Evolutionary conservation across 2,888 invertebrate species (phyloP).

Genomic region (Lepidocyrtoides sp.): DNA sequence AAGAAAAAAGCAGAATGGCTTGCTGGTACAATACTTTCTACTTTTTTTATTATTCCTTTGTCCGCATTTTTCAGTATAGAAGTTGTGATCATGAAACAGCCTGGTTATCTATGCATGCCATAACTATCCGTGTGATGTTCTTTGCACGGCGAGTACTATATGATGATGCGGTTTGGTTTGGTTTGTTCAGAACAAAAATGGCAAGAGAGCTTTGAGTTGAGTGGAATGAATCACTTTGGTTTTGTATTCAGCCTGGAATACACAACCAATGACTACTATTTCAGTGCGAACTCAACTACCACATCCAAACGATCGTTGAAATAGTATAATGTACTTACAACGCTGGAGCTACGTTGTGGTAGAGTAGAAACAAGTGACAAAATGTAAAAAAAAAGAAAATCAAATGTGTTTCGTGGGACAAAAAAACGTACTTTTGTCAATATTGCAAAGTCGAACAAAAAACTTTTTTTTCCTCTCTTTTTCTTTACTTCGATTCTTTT

Average conservation of each 20-base stretch:
- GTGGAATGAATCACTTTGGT: constrained; percentile 48
- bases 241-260: constrained; percentile 63
- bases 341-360: neutral
- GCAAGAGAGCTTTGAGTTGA: constrained; percentile 7
- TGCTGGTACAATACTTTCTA: constrained; percentile 6
- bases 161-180: constrained; percentile 3
- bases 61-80: constrained; percentile 2
- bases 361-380: neutral
- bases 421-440: neutral
- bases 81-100: neutral
- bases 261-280: constrained; percentile 65
- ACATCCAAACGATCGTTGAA: constrained; percentile 7
- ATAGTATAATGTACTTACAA: neutral
- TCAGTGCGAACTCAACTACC: neutral
- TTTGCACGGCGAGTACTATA: neutral
- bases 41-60: constrained; percentile 1
- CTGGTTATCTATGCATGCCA: constrained; percentile 70
- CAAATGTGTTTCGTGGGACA: constrained; percentile 45
- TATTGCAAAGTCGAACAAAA: constrained; percentile 25
- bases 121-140: neutral
- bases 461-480: constrained; percentile 4
- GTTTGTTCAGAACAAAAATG: neutral
- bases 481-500: constrained; percentile 32
- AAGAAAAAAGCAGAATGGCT: constrained; percentile 11
- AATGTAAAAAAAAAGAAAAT: constrained; percentile 5